These are phyloP conservation scores for Uropetala carovei DNA, from an alignment of 2,888 invertebrate genomes.

Conservation along the genomic window DNA sequence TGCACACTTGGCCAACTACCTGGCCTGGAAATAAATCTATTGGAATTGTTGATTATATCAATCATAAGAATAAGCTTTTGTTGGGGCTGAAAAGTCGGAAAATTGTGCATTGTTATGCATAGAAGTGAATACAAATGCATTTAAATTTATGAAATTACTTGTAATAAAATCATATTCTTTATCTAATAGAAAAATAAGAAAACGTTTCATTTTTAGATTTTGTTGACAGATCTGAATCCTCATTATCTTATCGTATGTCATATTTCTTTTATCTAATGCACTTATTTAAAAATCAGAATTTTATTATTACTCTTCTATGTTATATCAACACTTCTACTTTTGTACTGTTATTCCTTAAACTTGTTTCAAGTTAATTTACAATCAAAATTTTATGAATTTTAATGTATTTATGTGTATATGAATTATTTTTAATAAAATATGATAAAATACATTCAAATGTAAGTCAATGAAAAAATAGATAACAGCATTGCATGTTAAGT, in stretches of 20 bases:
- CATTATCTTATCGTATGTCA: conserved; percentile 8
- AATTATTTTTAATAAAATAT: no score
- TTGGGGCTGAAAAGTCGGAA: background rate
- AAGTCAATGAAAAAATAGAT: no score
- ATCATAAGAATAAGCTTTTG: background rate
- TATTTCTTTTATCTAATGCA: background rate
- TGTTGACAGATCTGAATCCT: background rate
- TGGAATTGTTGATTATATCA: background rate
- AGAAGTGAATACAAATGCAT: conserved; percentile 46
- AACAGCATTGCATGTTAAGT: no score
- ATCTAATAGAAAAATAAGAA: background rate
- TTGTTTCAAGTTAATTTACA: no score
- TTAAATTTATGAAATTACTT: conserved; percentile 41
- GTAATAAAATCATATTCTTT: conserved; percentile 16
- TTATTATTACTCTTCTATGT: background rate
- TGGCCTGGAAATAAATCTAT: background rate
- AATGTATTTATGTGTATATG: no score
- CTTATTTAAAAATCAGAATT: background rate
- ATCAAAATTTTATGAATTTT: no score
- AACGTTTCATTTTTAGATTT: background rate
- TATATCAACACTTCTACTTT: background rate
- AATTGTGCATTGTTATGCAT: conserved; percentile 2
- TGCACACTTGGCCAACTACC: background rate
- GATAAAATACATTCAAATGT: no score
- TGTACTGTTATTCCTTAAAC: no score